Base-by-base conservation (phyloP, 1,140 invertebrate genomes). In the Achroia grisella region DNA sequence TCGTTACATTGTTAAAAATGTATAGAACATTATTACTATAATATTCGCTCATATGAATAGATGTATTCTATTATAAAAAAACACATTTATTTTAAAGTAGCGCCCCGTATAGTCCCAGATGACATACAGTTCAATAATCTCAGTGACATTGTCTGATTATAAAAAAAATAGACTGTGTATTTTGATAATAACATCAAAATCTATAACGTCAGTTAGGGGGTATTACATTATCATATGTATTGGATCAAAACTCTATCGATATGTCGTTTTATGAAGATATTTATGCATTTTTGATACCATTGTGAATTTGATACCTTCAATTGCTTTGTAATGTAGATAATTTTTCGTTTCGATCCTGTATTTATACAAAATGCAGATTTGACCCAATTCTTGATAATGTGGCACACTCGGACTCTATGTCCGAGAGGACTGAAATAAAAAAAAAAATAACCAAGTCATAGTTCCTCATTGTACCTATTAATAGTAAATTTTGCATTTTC, bases 391-490 rank as follows among this genome's bases (percentile, higher is more conserved):
- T n/a, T n/a, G n/a, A n/a, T n/a, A n/a, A n/a, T n/a, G n/a, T n/a
- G n/a, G n/a, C n/a, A n/a, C n/a, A n/a, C n/a, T n/a, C n/a, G n/a
- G n/a, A n/a, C n/a, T n/a, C n/a, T n/a, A n/a, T n/a, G 50, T 70
- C 62, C 52, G 30, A 59, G 58, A 61, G 61, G 54, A 67, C 61
- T 64, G 55, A 65, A 52, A 65, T 62, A 54, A 62, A 23, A 23
- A 56, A 55, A 61, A 75, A 71, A 73, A 72, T 80, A 84, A 78
- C 73, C 76, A 84, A 72, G 62, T 73, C 65, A 82, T 80, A 84
- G 80, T 84, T 84, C 80, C 80, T 84, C 71, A 82, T 84, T 80
- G 80, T 84, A 84, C 80, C 80, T 82, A 85, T 75, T 78, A 69
- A 81, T 82, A 85, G 78, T 73, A 85, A 85, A 78, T 82, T 78